Percentiles rank a stretch among this genome's conserved stretches.
phyloP scores from a whole-genome alignment of 2,113 vertebrate species.

The Sapayoa aenigma region DNA sequence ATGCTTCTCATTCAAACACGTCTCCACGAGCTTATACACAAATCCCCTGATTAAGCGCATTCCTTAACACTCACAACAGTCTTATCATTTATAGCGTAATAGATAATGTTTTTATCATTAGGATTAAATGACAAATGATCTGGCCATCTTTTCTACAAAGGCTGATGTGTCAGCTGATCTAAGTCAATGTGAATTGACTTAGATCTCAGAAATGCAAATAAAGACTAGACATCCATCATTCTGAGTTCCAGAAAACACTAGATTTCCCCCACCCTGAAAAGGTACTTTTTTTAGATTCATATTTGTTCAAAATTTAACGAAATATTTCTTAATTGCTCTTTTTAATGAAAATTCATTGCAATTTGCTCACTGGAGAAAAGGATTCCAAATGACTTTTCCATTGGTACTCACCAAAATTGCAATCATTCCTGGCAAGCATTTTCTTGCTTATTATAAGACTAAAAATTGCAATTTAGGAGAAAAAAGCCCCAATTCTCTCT shows the following conservation, averaged over 20 bases:
- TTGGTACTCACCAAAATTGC: background rate
- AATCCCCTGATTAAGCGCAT: fast-evolving
- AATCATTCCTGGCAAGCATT: fast-evolving
- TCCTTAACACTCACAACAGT: background rate
- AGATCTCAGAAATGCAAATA: background rate
- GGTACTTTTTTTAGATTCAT: background rate
- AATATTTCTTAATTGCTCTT: background rate
- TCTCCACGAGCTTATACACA: background rate
- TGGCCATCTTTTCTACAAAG: background rate
- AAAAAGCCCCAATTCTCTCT: background rate
- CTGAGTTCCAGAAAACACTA: background rate
- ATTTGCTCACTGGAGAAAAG: background rate
- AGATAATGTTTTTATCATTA: background rate
- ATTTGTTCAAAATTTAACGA: background rate
- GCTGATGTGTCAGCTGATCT: too few relatives aligned
- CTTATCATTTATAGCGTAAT: background rate
- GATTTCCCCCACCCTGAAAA: background rate
- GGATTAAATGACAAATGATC: background rate
- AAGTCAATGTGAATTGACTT: background rate
- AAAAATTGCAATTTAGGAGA: background rate
- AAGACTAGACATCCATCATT: background rate
- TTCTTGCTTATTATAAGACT: background rate
- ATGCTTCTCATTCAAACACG: background rate
- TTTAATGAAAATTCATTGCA: background rate
- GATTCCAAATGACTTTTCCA: background rate